Base-by-base conservation (phyloP, 2,113 vertebrate genomes). In the Microtus oregoni region DNA sequence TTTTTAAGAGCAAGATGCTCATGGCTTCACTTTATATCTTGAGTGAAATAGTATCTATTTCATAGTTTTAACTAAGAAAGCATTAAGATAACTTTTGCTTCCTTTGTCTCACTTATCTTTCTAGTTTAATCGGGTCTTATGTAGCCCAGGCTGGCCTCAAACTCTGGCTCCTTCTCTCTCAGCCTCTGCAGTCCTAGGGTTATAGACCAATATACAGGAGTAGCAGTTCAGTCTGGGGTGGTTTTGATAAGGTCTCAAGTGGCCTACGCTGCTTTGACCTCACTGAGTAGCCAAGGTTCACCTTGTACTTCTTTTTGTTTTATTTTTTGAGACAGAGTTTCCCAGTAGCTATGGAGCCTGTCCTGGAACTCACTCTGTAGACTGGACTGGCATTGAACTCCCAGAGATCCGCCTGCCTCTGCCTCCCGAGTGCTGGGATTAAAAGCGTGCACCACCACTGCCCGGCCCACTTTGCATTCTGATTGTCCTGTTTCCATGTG, bases 31-130 rank as follows among this genome's bases (percentile, higher is more conserved):
- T 65, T 28, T 30, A 5, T 3, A 15, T 79, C 86, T 79, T 89
- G 26, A 82, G 24, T 92, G 81, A 94, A 92, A 61, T 52, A 58
- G n/a, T 89, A 9, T 86, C 30, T 58, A 38, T 89, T 89, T 96
- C 52, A 32, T 72, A 55, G n/a, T 78, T 96, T 82, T 75, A 75
- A n/a, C 35, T 58, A 7, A 83, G n/a, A 38, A 68, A 89, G 4
- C 67, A 68, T 35, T 55, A 20, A 92, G 86, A 44, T 90, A 52
- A 50, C 47, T 77, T 88, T 85, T 55, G n/a, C 12, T 15, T 89
- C 17, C 30, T 86, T 20, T 47, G 30, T 52, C 41, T 61, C 24
- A 11, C 24, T 30, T 10, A 10, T 61, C 12, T 35, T 30, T n/a
- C 65, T 86, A 70, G 85, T 50, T 70, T 87, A 52, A 52, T 3